Evolutionary conservation across 2,113 vertebrate species (phyloP).

Genomic region (Eonycteris spelaea): DNA sequence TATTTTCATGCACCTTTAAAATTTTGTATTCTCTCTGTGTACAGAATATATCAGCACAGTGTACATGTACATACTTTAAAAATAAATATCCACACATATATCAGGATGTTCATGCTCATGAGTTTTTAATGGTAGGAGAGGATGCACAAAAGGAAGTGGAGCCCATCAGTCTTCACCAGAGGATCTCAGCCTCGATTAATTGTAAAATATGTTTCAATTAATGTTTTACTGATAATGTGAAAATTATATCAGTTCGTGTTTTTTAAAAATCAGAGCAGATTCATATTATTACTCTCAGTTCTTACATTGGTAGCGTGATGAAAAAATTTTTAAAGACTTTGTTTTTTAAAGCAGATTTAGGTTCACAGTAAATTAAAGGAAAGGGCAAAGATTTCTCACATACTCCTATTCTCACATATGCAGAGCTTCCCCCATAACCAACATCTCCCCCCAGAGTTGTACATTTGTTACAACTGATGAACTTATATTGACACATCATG

Average conservation of each 20-base stretch:
- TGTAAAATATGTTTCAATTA: neutral
- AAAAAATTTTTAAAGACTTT: neutral
- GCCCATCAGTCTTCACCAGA: neutral
- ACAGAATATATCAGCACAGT: neutral
- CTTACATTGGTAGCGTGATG: neutral
- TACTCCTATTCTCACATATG: neutral
- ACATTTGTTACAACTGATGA: neutral
- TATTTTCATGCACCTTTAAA: conserved; percentile 20
- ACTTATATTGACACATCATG: neutral
- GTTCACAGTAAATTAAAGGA: neutral
- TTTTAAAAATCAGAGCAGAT: neutral
- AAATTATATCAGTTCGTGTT: neutral
- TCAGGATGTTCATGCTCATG: neutral
- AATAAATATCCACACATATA: neutral
- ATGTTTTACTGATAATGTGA: neutral
- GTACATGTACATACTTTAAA: neutral
- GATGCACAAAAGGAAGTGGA: neutral
- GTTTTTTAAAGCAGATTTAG: neutral
- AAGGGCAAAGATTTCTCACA: neutral
- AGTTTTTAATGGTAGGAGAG: neutral
- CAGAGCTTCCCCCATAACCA: neutral
- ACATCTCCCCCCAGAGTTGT: neutral
- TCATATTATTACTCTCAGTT: neutral
- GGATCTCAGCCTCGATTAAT: neutral
- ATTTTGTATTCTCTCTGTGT: neutral